Conservation (phyloP, 2,888 invertebrate species). For the Abscondita cerata region DNA sequence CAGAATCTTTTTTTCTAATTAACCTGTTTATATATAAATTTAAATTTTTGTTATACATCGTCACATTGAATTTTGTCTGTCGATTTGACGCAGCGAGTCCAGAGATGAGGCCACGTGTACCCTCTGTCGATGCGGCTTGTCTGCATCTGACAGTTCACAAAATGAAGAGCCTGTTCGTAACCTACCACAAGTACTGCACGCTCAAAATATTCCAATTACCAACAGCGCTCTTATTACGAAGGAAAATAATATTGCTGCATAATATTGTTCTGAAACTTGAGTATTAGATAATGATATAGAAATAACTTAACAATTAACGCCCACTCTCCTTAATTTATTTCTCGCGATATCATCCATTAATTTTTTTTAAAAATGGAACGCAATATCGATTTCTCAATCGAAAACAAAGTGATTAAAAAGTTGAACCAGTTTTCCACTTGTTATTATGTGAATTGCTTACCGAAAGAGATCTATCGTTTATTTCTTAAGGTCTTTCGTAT, state of each 20-base stretch:
- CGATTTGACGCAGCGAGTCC: constrained; percentile 31
- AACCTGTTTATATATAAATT: neutral
- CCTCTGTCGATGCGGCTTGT: constrained; percentile 38
- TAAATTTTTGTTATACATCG: constrained; percentile 16
- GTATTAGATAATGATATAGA: constrained; percentile 2
- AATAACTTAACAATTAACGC: constrained; percentile 8
- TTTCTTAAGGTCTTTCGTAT: constrained; percentile 11
- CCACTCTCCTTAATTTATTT: no score
- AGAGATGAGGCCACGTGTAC: constrained; percentile 41
- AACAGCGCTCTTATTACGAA: constrained; percentile 28
- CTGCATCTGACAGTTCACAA: constrained; percentile 47
- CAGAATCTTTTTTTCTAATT: neutral
- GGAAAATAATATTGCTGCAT: constrained; percentile 33
- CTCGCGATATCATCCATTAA: no score
- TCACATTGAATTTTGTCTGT: constrained; percentile 30
- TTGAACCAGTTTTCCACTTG: constrained; percentile 2
- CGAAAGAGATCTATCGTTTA: constrained; percentile 10
- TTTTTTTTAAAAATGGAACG: neutral
- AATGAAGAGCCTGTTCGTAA: constrained; percentile 46
- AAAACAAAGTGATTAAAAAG: constrained; percentile 11
- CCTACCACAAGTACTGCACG: constrained; percentile 44
- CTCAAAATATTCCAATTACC: constrained; percentile 43
- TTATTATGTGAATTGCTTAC: constrained; percentile 4
- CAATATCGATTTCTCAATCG: neutral
- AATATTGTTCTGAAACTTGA: constrained; percentile 22